Evolutionary conservation across 2,113 vertebrate genomes (phyloP), one percentile per base, ranked within the genome.

Genomic region (Mesocricetus auratus): DNA sequence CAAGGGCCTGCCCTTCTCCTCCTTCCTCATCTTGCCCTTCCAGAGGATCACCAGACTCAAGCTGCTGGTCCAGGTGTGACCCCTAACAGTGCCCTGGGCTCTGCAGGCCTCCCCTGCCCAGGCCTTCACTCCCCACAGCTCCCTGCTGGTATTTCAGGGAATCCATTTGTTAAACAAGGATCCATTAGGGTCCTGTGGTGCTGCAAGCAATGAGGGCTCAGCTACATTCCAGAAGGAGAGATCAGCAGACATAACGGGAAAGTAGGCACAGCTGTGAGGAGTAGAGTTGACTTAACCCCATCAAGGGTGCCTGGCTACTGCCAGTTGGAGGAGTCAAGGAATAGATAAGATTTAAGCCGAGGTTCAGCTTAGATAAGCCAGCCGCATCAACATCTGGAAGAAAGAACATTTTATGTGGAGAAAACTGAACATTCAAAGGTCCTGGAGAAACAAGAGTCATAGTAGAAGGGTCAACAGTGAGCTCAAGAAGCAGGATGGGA

Each of bases 21-120:
- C 99, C 21, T 99, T 99, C 98, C 99, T 99, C 93, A 99, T 99
- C 97, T 98, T 99, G 91, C 99, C 99, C 0, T 99, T 99, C 98
- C 99, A 99, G 97, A 99, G 99, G 98, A 99, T 99, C 98, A 99
- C 99, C 0, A 98, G 99, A n/a, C 99, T 99, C 95, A 99, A 99
- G 97, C 98, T 99, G 39, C 98, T 99, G 39, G 99, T 99, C 2
- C 99, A 99, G 98, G 99, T 99, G 98, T 45, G 0, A 0, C 24
- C 33, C 62, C 50, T 66, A 66, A 3, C 1, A 1, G 12, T 56
- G 15, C 33, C 13, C 69, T 0, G 26, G 81, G 39, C 81, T 16
- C 33, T 15, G 1, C 9, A 6, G 42, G 6, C 64, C 7, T 21
- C 74, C 42, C 11, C 33, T 0, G 2, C 26, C 3, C 42, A 78